Conservation (phyloP, 1,140 invertebrate genomes). For the Venturia canescens region DNA sequence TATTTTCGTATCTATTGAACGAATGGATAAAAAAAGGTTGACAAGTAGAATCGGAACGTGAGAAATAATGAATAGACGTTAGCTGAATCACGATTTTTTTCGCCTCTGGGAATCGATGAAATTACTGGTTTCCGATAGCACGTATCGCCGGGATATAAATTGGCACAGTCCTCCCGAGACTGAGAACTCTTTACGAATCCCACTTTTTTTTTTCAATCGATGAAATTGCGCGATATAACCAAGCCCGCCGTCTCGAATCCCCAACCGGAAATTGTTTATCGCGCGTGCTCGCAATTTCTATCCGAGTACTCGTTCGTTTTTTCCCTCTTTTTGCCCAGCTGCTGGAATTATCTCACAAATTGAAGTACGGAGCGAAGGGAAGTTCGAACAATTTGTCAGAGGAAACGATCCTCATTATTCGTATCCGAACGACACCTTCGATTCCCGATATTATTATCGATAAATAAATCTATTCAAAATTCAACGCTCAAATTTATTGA, state of each 20-base stretch:
- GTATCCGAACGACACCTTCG: too few species aligned
- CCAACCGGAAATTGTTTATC: constrained; percentile 29
- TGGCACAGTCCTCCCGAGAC: constrained; percentile 7
- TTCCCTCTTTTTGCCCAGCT: background rate
- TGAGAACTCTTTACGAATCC: background rate
- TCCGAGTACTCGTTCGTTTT: background rate
- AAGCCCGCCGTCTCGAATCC: constrained; percentile 4
- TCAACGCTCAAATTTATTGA: too few species aligned
- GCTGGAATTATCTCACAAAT: background rate
- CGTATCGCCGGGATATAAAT: background rate
- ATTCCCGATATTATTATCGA: too few species aligned
- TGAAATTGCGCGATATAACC: constrained; percentile 27
- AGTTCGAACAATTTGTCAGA: background rate
- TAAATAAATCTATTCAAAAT: too few species aligned
- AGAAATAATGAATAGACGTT: too few species aligned
- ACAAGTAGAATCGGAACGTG: too few species aligned
- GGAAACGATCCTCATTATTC: background rate
- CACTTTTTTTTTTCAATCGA: background rate
- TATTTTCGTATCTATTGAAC: too few species aligned
- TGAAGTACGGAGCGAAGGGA: background rate
- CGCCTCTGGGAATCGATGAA: too few species aligned
- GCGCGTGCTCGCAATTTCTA: constrained; percentile 27
- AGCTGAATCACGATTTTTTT: too few species aligned
- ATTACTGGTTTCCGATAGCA: too few species aligned
- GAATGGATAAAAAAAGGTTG: too few species aligned